These are phyloP conservation scores for Philopedon plagiatum DNA, from an alignment of 2,888 invertebrate species.

Conservation along the genomic window DNA sequence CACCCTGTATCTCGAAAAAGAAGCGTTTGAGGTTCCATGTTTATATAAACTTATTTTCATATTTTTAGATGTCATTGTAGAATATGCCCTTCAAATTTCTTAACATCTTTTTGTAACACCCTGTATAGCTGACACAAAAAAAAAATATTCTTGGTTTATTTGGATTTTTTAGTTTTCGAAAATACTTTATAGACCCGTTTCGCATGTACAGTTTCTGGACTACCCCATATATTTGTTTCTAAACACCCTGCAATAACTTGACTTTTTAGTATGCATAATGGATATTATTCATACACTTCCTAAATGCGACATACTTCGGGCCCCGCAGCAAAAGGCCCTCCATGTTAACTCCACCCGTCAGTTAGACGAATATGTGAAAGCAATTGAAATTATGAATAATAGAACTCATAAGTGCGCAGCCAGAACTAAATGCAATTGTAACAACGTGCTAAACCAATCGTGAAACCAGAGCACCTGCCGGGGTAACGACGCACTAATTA, in stretches of 20 bases:
- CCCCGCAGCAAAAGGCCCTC: conserved; percentile 35
- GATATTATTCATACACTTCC: conserved; percentile 31
- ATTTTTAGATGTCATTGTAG: too few relatives aligned
- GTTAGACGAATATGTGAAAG: too few relatives aligned
- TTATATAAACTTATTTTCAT: too few relatives aligned
- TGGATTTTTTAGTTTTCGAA: too few relatives aligned
- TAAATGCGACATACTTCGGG: conserved; percentile 20
- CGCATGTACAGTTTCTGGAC: too few relatives aligned
- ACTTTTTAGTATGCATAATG: conserved; percentile 34
- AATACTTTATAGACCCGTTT: too few relatives aligned
- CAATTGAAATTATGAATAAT: conserved; percentile 33
- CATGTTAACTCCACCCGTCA: conserved; percentile 28
- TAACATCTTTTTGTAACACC: too few relatives aligned
- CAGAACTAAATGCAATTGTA: conserved; percentile 56
- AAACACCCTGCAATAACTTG: background rate
- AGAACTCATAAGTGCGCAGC: conserved; percentile 46
- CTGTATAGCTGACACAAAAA: too few relatives aligned
- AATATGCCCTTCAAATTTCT: too few relatives aligned
- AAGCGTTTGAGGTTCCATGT: too few relatives aligned
- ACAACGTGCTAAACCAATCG: conserved; percentile 60
- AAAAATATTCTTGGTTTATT: too few relatives aligned
- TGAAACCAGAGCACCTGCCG: conserved; percentile 61
- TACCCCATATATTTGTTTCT: background rate
- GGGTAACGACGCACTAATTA: conserved; percentile 59
- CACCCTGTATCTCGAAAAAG: too few relatives aligned